phyloP scores from a whole-genome alignment of 2,797 vertebrate genomes.

The Artibeus lituratus region DNA sequence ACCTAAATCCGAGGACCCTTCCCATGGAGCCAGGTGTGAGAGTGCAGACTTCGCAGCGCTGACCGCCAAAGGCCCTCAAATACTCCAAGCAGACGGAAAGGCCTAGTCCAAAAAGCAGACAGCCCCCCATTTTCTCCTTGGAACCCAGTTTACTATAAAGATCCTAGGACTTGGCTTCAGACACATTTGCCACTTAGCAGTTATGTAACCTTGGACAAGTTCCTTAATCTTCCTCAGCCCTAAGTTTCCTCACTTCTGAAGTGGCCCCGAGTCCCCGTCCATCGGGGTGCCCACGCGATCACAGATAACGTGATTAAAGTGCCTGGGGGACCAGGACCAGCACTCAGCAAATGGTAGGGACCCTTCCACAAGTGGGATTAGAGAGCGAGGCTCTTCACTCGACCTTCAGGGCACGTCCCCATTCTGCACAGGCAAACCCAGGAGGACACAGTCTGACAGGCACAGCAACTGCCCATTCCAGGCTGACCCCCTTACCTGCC shows the following conservation, averaged over 20 bases:
- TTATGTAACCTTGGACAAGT: not conserved
- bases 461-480: not conserved
- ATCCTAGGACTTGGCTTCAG: not conserved
- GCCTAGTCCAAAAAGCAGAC: not conserved
- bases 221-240: not conserved
- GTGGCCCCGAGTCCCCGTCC: not conserved
- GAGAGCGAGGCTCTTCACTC: not conserved
- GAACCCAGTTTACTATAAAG: not conserved
- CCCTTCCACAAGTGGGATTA: not conserved
- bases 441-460: not conserved
- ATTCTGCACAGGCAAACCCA: not conserved
- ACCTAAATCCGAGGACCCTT: not conserved
- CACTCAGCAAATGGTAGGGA: not conserved
- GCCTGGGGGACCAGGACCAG: not conserved
- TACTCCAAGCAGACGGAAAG: not conserved
- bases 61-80: not conserved
- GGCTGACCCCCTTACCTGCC: constrained; percentile 88
- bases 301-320: not conserved
- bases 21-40: not conserved
- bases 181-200: not conserved
- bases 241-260: not conserved
- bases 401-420: not conserved
- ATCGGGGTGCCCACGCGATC: not conserved
- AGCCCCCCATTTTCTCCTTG: not conserved
- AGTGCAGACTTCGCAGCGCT: not conserved